These are phyloP conservation scores for Clistopyga incitator DNA, from an alignment of 2,888 invertebrate species.

Conservation along the genomic window DNA sequence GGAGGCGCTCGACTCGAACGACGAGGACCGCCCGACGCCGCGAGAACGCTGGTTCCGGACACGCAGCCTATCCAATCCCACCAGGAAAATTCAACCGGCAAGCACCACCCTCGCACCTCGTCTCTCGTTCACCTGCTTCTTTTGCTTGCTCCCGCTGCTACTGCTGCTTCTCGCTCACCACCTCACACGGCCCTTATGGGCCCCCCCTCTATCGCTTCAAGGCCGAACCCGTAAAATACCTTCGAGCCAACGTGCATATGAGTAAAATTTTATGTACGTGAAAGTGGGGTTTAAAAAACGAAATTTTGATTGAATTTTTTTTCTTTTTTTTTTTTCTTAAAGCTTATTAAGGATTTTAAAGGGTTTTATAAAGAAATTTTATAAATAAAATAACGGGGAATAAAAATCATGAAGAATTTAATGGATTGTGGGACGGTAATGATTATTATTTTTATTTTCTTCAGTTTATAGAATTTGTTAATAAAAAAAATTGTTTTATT, in stretches of 20 bases:
- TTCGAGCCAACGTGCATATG: background rate
- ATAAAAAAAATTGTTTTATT: too few species aligned
- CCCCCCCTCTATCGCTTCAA: constrained; percentile 11
- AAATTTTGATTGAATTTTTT: background rate
- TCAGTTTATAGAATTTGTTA: too few species aligned
- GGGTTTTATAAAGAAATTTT: too few species aligned
- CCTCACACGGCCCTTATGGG: constrained; percentile 16
- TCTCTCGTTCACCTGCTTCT: constrained; percentile 54
- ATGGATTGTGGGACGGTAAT: too few species aligned
- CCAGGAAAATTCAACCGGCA: constrained; percentile 46
- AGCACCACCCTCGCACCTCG: constrained; percentile 54
- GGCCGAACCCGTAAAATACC: constrained; percentile 7
- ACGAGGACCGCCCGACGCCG: constrained; percentile 19
- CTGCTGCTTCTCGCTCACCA: background rate
- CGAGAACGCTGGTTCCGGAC: constrained; percentile 41
- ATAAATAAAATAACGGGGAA: too few species aligned
- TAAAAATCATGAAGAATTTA: too few species aligned
- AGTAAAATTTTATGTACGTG: background rate
- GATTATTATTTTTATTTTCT: too few species aligned
- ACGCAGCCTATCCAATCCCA: constrained; percentile 53
- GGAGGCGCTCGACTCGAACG: constrained; percentile 68
- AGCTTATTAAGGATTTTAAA: too few species aligned
- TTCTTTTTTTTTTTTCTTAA: background rate
- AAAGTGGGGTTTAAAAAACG: background rate
- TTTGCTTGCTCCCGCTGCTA: background rate